A percentile compares a stretch with the other conserved stretches of the same genome.
Conservation (phyloP, 2,113 vertebrate genomes). For the Holacanthus passer region DNA sequence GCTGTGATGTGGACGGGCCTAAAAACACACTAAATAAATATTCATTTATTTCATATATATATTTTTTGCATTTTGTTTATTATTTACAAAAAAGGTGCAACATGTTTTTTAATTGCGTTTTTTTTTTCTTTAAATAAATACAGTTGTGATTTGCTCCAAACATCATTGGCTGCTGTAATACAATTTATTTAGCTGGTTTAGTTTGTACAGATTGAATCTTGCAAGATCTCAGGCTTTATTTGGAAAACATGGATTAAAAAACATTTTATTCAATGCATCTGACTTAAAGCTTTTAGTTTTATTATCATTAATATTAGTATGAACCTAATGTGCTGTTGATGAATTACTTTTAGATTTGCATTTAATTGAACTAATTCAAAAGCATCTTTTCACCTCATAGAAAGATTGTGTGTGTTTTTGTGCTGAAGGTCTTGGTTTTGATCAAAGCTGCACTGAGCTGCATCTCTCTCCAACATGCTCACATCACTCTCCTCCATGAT, state of each 20-base stretch:
- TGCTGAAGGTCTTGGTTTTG: slow-evolving; percentile 33
- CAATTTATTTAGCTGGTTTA: slow-evolving; percentile 7
- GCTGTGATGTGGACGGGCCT: background rate
- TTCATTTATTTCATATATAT: background rate
- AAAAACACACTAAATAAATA: background rate
- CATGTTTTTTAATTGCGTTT: too few species aligned
- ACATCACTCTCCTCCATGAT: slow-evolving; percentile 95
- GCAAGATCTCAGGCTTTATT: slow-evolving; percentile 1
- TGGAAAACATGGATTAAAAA: background rate
- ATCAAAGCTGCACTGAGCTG: slow-evolving; percentile 86
- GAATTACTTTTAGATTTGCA: too few species aligned
- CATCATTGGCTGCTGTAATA: background rate
- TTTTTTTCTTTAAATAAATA: background rate
- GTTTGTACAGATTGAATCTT: background rate
- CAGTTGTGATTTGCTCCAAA: background rate
- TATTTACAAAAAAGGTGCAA: background rate
- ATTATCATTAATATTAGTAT: too few species aligned
- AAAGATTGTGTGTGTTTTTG: background rate
- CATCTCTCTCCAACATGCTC: slow-evolving; percentile 91
- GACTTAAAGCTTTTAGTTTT: background rate
- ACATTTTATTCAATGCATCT: background rate
- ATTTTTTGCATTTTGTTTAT: background rate
- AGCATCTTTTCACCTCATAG: slow-evolving; percentile 29
- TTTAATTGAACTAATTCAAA: slow-evolving; percentile 26
- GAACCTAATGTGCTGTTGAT: too few species aligned